Evolutionary conservation across 2,888 invertebrate genomes (phyloP), one percentile per base, ranked within the genome.

Genomic region (Neoitamus cyanurus): DNA sequence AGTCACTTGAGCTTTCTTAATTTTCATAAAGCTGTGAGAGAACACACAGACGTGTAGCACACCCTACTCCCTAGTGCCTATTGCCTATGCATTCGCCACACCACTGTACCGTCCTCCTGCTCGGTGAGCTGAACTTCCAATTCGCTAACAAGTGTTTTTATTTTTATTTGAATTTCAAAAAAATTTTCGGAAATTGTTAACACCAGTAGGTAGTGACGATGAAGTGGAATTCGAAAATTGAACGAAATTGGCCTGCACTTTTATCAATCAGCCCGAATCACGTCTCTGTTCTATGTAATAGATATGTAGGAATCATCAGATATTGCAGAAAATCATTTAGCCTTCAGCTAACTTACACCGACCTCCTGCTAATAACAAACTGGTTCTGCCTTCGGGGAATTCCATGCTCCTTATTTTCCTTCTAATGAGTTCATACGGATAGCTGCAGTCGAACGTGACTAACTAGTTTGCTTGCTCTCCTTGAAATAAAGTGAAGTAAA

Each of bases 381-480:
- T 34, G 58, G 15, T 34, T 11, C 28, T 48, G 30, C 78, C 78
- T 7, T 9, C 11, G 58, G 78, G 78, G 46, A 58, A 15, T 48
- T 31, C 15, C 48, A 48, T 58, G 15, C 42, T 31, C 30, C 46
- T 46, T 58, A 48, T 48, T 78, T 34, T 70, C 34, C 1, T 42
- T 34, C 58, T 78, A 78, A 78, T 78, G 78, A 78, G 78, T 78
- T 78, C 78, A 48, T 78, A 78, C 58, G 46, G 31, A 31, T 42
- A 31, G 15, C 31, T 78, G 78, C 46, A 78, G 31, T 28, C 46
- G 58, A 46, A 78, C 78, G 78, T 78, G 78, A 78, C 78, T 78
- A 78, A 78, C 78, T 78, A 78, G 48, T 78, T 78, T 34, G 30
- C 30, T 48, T 37, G 30, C 48, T 30, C 78, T 48, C 28, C 25